A percentile compares a stretch with the other conserved stretches of the same genome.
phyloP scores from a whole-genome alignment of 2,888 invertebrate species.

The Marasmarcha lunaedactyla region DNA sequence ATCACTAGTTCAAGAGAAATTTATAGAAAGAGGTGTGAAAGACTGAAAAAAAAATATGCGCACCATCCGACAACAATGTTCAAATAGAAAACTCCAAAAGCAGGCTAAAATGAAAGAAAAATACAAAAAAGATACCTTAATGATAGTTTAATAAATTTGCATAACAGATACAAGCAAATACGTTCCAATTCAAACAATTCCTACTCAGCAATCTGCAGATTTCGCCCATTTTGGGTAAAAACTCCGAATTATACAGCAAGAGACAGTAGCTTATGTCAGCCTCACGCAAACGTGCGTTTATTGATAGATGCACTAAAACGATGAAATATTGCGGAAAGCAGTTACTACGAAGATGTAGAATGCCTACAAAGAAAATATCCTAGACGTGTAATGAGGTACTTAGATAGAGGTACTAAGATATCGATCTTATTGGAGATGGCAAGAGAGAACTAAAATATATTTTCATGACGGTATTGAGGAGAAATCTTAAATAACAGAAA shows the following conservation, averaged over 20 bases:
- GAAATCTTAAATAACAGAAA: not conserved
- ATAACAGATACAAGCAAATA: not conserved
- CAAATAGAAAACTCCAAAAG: no score
- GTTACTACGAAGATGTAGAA: not conserved
- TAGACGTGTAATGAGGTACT: not conserved
- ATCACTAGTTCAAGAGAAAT: no score
- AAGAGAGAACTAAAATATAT: not conserved
- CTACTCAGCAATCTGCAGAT: not conserved
- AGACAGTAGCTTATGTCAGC: not conserved
- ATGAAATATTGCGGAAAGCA: not conserved
- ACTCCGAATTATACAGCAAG: not conserved
- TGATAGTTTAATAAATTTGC: not conserved
- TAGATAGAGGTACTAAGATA: not conserved
- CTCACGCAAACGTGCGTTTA: not conserved
- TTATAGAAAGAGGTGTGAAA: no score
- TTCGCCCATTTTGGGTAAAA: not conserved
- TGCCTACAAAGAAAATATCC: not conserved
- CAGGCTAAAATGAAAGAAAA: no score
- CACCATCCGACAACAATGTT: no score
- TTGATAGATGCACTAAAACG: not conserved
- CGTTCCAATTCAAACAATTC: not conserved
- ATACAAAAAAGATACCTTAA: not conserved
- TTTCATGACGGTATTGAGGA: not conserved
- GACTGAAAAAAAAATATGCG: no score
- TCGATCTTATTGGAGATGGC: not conserved